phyloP scores from a whole-genome alignment of 2,888 invertebrate genomes.

The Coelogynopora nodosa region DNA sequence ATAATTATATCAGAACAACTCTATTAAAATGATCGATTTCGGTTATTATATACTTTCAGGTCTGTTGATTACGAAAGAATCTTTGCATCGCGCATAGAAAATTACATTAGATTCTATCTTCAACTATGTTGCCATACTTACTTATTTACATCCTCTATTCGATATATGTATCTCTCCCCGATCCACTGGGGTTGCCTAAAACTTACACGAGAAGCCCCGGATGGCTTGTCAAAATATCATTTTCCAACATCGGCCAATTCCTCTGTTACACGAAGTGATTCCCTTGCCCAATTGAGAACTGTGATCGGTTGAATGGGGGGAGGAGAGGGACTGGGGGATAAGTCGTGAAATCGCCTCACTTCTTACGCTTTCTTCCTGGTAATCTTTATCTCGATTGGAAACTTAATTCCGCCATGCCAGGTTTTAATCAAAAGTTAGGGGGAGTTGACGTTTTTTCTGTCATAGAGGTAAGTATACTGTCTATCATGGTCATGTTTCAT shows the following conservation, averaged over 20 bases:
- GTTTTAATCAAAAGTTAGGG: neutral
- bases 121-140: neutral
- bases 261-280: neutral
- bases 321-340: neutral
- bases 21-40: neutral
- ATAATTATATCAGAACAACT: neutral
- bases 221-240: conserved; percentile 26
- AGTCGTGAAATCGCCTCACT: too few species aligned
- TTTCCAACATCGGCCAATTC: neutral
- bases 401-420: neutral
- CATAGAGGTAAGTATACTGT: too few species aligned
- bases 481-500: too few species aligned
- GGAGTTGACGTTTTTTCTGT: neutral
- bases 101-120: neutral
- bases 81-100: neutral
- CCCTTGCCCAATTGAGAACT: neutral
- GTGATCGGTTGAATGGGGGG: neutral
- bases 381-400: neutral
- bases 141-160: neutral
- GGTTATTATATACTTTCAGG: neutral
- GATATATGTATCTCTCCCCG: neutral
- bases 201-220: neutral
- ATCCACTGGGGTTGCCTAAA: neutral
- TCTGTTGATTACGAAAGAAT: neutral
- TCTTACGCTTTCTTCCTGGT: neutral